Evolutionary conservation across 2,113 vertebrate genomes (phyloP).

Genomic region (Oreamnos americanus): DNA sequence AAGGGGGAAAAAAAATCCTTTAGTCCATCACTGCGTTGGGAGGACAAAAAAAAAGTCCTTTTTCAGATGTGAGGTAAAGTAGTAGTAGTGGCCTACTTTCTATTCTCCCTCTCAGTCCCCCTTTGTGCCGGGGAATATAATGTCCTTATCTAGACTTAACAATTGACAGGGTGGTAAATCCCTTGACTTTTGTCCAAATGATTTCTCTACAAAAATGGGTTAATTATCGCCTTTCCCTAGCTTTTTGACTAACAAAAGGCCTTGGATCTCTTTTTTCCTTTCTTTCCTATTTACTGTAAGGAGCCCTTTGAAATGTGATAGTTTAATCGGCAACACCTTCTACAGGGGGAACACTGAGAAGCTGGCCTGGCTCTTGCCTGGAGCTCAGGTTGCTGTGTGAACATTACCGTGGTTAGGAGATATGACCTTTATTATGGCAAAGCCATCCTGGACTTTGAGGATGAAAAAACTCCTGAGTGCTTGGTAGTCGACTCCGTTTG

Average conservation of each 20-base stretch:
- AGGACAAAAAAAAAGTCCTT: conserved; percentile 69
- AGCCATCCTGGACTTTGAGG: conserved; percentile 84
- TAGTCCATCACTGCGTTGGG: conserved; percentile 71
- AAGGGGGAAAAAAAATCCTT: conserved; percentile 69
- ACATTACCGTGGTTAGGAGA: conserved; percentile 84
- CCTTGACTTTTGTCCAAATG: conserved; percentile 88
- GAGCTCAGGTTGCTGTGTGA: conserved; percentile 86
- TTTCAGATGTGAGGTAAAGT: conserved; percentile 79
- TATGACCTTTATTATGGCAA: conserved; percentile 84
- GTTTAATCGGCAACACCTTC: conserved; percentile 88
- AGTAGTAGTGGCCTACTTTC: conserved; percentile 85
- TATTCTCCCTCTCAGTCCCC: conserved; percentile 82
- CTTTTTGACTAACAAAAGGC: conserved; percentile 93
- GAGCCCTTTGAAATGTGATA: conserved; percentile 88
- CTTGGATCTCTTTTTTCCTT: conserved; percentile 92
- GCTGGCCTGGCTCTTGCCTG: conserved; percentile 76
- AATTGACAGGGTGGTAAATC: conserved; percentile 89
- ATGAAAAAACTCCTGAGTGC: conserved; percentile 81
- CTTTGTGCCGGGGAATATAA: conserved; percentile 85
- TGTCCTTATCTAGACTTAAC: conserved; percentile 87
- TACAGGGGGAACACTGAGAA: conserved; percentile 83
- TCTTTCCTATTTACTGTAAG: conserved; percentile 89
- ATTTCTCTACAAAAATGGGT: conserved; percentile 93
- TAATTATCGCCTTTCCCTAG: conserved; percentile 93
- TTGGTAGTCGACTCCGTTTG: conserved; percentile 79